Conservation (phyloP, 1,140 invertebrate genomes). For the Eumaeus atala region DNA sequence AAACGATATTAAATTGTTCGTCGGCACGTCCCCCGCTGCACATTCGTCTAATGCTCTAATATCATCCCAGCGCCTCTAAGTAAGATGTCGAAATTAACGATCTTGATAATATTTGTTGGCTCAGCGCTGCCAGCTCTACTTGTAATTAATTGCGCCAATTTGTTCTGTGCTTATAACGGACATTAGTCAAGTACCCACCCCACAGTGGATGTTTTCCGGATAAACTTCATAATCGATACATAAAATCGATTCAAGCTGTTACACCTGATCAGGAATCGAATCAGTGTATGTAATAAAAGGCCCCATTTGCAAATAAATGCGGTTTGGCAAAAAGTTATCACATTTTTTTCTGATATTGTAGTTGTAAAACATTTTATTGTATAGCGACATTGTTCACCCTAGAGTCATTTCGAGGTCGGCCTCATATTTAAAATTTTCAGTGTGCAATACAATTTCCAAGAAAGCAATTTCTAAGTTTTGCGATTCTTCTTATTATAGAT, state of each 20-base stretch:
- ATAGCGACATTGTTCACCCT: no score
- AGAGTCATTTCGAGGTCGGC: no score
- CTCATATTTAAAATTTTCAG: no score
- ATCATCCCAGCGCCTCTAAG: slow-evolving; percentile 42
- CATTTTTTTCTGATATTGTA: no score
- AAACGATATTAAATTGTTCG: slow-evolving; percentile 16
- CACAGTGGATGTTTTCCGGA: slow-evolving; percentile 60
- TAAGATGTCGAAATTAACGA: slow-evolving; percentile 72
- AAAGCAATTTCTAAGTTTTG: no score
- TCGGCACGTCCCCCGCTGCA: slow-evolving; percentile 30
- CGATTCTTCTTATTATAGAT: no score
- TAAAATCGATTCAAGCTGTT: slow-evolving; percentile 43
- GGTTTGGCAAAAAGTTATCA: no score
- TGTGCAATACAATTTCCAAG: no score
- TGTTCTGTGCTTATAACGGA: slow-evolving; percentile 69
- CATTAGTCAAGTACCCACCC: slow-evolving; percentile 65
- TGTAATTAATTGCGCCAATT: slow-evolving; percentile 71
- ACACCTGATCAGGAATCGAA: slow-evolving; percentile 30
- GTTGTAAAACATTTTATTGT: no score
- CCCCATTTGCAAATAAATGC: slow-evolving; percentile 11
- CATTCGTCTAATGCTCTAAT: slow-evolving; percentile 46
- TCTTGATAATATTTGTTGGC: slow-evolving; percentile 72
- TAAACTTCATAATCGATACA: slow-evolving; percentile 68
- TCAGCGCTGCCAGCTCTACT: slow-evolving; percentile 54
- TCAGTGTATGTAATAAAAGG: slow-evolving; percentile 20